Base-by-base conservation (phyloP, 2,888 invertebrate genomes). In the Synergus japonicus region DNA sequence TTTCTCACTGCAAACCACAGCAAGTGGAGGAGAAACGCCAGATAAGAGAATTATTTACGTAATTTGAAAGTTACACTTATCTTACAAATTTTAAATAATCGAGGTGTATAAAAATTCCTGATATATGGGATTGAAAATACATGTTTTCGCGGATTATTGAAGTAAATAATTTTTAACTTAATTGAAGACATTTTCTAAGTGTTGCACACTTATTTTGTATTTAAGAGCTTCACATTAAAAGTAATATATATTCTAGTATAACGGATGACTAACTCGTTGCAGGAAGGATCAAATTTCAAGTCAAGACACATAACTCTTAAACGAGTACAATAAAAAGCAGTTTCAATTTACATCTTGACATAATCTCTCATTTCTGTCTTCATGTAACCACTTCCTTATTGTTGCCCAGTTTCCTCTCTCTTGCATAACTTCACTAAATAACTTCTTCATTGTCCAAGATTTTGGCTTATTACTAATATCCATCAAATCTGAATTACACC, bases 21-120 rank as follows among this genome's bases (percentile, higher is more conserved):
- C n/a, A n/a, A 37, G 37, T 73, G 54, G n/a, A 73, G 37, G 73
- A 73, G 73, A 73, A 73, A 73, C 73, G 54, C n/a, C 73, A 73
- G 73, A 73, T 73, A 73, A 73, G 73, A 73, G 41, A 73, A 73
- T 73, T 54, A 73, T 73, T 54, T 73, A 73, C 73, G 73, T 73
- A 73, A 73, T 73, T 73, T 73, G 54, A 73, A 73, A 73, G 73
- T 73, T 73, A 73, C 54, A 54, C 15, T 73, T 73, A 73, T 41
- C 73, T 54, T 73, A 41, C 9, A 73, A 54, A 54, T 73, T 73
- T 37, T n/a, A 73, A 73, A 73, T 73, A 73, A 73, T 73, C 73
- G 10, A 54, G 54, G 37, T 10, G n/a, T 13, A 54, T 73, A 73
- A 54, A 73, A 73, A 9, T 73, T 58, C 58, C 18, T 58, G 18